Conservation (phyloP, 2,113 vertebrate genomes). For the Electrona antarctica region DNA sequence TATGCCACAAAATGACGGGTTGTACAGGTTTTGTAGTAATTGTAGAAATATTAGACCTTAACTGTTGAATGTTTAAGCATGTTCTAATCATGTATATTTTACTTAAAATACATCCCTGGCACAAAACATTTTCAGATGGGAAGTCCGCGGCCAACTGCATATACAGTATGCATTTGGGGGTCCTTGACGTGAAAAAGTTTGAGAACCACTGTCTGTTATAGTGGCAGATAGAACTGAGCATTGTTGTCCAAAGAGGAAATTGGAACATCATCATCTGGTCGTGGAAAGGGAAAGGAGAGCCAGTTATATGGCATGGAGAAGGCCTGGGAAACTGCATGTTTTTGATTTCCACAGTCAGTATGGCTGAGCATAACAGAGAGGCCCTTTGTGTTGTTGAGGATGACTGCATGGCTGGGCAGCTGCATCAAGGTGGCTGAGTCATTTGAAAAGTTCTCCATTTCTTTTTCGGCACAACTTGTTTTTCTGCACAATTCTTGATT, state of each 20-base stretch:
- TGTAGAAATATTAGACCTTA: too few species aligned
- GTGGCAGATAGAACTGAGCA: not conserved
- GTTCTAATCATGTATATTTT: too few species aligned
- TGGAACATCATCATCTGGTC: conserved; percentile 1
- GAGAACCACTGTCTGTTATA: too few species aligned
- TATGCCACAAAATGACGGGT: too few species aligned
- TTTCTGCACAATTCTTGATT: not conserved
- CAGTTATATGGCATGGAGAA: not conserved
- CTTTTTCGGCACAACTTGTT: not conserved
- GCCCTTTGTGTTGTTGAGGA: conserved; percentile 4
- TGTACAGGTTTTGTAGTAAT: too few species aligned
- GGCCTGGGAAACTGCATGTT: conserved; percentile 14
- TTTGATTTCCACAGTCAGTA: conserved; percentile 1
- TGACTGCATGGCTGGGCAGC: conserved; percentile 11
- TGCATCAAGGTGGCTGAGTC: conserved; percentile 15
- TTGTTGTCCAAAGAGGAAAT: conserved; percentile 1
- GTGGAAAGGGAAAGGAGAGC: not conserved
- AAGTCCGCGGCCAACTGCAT: too few species aligned
- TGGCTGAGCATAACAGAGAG: not conserved
- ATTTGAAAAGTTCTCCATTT: not conserved
- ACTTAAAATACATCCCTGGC: not conserved
- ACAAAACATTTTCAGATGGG: not conserved
- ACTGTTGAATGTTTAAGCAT: too few species aligned
- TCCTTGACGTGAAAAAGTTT: too few species aligned
- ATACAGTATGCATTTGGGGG: too few species aligned